Evolutionary conservation across 2,888 invertebrate genomes (phyloP).

Genomic region (Sinodicranocentrus sp.): DNA sequence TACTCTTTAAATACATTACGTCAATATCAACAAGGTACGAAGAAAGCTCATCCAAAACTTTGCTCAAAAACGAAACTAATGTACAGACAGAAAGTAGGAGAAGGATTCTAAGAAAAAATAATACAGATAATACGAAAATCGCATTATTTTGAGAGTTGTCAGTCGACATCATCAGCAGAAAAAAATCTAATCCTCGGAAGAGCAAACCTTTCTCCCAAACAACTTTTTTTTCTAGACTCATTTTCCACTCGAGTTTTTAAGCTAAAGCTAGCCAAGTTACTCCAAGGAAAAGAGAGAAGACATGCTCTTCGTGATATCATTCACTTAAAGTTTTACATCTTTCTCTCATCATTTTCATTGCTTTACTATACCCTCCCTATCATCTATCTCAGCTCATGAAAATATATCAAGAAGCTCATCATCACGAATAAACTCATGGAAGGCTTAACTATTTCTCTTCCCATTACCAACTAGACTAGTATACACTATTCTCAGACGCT

Average conservation of each 20-base stretch:
- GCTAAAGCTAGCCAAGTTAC: not conserved
- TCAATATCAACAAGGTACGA: too few species aligned
- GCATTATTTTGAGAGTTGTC: conserved; percentile 6
- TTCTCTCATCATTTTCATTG: conserved; percentile 14
- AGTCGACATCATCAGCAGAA: conserved; percentile 7
- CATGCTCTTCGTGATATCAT: not conserved
- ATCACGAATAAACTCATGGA: conserved; percentile 21
- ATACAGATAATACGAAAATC: not conserved
- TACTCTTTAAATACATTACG: too few species aligned
- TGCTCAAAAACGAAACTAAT: too few species aligned
- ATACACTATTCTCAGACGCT: not conserved
- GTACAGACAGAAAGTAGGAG: too few species aligned
- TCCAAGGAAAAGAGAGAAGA: not conserved
- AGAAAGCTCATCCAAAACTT: too few species aligned
- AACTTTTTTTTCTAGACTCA: not conserved
- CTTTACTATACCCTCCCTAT: not conserved
- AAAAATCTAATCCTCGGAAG: not conserved
- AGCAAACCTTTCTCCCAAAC: not conserved
- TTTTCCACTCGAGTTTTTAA: too few species aligned
- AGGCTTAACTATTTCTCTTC: not conserved
- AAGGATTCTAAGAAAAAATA: not conserved
- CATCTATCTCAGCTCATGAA: not conserved
- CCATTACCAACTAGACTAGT: too few species aligned
- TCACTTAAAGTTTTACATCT: conserved; percentile 7
- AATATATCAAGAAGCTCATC: conserved; percentile 29